Conservation (phyloP, 2,113 vertebrate species). For the Notechis scutatus region DNA sequence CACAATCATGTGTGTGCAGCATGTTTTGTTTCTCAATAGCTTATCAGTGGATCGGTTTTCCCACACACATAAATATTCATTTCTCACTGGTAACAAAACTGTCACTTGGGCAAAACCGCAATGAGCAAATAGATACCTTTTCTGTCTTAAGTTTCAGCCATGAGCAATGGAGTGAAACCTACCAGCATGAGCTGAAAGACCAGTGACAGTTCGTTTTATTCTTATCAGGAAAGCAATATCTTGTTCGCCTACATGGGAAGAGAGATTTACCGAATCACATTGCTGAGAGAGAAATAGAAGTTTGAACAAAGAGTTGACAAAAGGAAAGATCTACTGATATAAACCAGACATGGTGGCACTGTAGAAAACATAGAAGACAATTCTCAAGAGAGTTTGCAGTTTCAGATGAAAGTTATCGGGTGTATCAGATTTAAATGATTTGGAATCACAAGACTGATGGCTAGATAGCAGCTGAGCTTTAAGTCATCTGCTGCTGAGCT, state of each 20-base stretch:
- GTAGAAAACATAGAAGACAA: slow-evolving; percentile 12
- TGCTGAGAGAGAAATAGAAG: slow-evolving; percentile 12
- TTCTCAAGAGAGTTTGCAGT: not conserved
- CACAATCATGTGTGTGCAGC: not conserved
- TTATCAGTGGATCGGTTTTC: not conserved
- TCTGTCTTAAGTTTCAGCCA: slow-evolving; percentile 24
- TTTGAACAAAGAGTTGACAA: slow-evolving; percentile 17
- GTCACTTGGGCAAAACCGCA: slow-evolving; percentile 17
- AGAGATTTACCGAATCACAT: not conserved
- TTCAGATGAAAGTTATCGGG: not conserved
- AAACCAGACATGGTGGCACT: not conserved
- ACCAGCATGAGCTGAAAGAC: not conserved
- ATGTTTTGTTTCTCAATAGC: not conserved
- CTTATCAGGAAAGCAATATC: slow-evolving; percentile 1
- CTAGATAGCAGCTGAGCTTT: not conserved
- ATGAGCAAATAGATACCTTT: slow-evolving; percentile 10
- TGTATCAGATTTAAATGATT: not conserved
- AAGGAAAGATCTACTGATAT: not conserved
- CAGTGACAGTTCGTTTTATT: not conserved
- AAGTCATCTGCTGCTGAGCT: not conserved
- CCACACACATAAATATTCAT: slow-evolving; percentile 39
- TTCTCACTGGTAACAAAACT: slow-evolving; percentile 36
- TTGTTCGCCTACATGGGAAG: not conserved
- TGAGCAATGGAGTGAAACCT: not conserved
- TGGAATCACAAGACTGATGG: not conserved